These are phyloP conservation scores for Alectoris magna DNA, from an alignment of 2,797 vertebrate genomes.

Conservation along the genomic window DNA sequence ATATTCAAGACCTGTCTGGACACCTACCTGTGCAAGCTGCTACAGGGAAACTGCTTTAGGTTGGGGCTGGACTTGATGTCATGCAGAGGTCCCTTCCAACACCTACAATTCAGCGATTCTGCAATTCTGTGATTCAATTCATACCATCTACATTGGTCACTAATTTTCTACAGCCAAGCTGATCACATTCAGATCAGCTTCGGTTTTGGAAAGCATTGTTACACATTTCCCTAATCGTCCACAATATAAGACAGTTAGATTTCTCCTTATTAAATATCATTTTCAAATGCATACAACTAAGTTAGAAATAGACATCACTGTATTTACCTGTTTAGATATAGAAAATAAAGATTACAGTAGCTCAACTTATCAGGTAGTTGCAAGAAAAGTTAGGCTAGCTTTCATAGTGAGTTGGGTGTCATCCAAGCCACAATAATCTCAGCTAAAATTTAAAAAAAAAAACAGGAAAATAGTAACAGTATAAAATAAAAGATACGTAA, in stretches of 20 bases:
- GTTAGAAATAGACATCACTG: background rate
- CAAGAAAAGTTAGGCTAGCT: background rate
- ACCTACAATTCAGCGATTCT: no score
- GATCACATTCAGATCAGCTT: background rate
- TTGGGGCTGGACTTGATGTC: no score
- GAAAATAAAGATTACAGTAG: background rate
- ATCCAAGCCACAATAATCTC: conserved; percentile 52
- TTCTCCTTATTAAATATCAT: background rate
- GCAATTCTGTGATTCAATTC: background rate
- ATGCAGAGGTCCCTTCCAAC: no score
- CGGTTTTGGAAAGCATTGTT: background rate
- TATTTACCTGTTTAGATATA: background rate
- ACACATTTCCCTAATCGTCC: background rate
- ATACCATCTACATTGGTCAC: background rate
- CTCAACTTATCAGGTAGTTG: background rate
- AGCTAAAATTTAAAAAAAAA: conserved; percentile 3
- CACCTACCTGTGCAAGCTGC: no score
- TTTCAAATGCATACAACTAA: background rate
- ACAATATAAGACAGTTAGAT: background rate
- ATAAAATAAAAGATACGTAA: conserved; percentile 55
- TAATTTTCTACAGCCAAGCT: background rate
- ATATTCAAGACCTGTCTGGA: no score
- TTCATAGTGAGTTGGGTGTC: conserved; percentile 21
- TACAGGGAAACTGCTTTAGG: no score
- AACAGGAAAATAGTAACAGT: conserved; percentile 35